phyloP scores from a whole-genome alignment of 2,797 vertebrate genomes.

The Choloepus didactylus region DNA sequence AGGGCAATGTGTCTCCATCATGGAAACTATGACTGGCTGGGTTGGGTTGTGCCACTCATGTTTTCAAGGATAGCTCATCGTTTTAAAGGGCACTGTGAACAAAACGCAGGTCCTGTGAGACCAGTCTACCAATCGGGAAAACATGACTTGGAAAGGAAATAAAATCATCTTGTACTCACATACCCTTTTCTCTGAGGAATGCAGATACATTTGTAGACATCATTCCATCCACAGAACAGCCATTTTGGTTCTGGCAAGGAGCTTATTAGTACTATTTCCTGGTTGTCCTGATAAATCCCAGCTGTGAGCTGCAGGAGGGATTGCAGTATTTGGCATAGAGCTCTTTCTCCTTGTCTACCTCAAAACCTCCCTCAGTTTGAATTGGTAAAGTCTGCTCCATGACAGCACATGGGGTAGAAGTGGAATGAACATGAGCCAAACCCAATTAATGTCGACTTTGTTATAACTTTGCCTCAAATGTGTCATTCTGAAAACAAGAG shows the following conservation, averaged over 20 bases:
- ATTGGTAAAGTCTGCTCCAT: slow-evolving; percentile 7
- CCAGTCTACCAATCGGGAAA: slow-evolving; percentile 1
- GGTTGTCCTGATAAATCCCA: slow-evolving; percentile 1
- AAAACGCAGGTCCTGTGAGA: slow-evolving; percentile 49
- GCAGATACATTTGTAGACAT: neutral
- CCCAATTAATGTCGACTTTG: neutral
- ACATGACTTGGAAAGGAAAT: slow-evolving; percentile 43
- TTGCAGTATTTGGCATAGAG: neutral
- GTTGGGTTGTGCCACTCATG: neutral
- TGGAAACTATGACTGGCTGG: slow-evolving; percentile 63
- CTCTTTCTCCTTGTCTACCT: neutral
- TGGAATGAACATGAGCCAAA: neutral
- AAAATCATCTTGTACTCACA: neutral
- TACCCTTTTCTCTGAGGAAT: neutral
- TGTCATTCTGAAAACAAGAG: neutral
- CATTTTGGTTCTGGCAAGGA: neutral
- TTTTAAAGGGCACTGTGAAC: slow-evolving; percentile 37
- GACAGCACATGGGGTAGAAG: neutral
- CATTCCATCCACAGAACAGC: neutral
- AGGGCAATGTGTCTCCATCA: slow-evolving; percentile 36
- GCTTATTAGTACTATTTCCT: neutral
- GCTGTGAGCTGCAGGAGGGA: neutral
- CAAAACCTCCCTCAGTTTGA: slow-evolving; percentile 7
- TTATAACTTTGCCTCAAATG: neutral
- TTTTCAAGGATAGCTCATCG: neutral